These are phyloP conservation scores for Macaca fascicularis DNA, from an alignment of 2,113 vertebrate genomes.

Conservation along the genomic window T2T-MFA8v1.1 NC_088375.1:206611001-206611500, in stretches of 20 bases:
- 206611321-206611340: background rate
- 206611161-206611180: background rate
- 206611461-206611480: background rate
- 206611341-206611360: background rate
- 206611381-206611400: background rate
- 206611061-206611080: too few relatives aligned
- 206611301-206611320: background rate
- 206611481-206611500: background rate
- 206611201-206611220: background rate
- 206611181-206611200: background rate
- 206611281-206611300: background rate
- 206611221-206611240: background rate
- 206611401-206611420: background rate
- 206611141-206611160: too few relatives aligned
- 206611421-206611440: background rate
- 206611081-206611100: too few relatives aligned
- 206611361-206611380: background rate
- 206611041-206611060: too few relatives aligned
- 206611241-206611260: background rate
- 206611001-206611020: too few relatives aligned
- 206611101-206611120: too few relatives aligned
- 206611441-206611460: background rate
- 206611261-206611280: background rate
- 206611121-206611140: too few relatives aligned
- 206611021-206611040: too few relatives aligned